phyloP scores from a whole-genome alignment of 2,113 vertebrate species.

The Labeo catla region DNA sequence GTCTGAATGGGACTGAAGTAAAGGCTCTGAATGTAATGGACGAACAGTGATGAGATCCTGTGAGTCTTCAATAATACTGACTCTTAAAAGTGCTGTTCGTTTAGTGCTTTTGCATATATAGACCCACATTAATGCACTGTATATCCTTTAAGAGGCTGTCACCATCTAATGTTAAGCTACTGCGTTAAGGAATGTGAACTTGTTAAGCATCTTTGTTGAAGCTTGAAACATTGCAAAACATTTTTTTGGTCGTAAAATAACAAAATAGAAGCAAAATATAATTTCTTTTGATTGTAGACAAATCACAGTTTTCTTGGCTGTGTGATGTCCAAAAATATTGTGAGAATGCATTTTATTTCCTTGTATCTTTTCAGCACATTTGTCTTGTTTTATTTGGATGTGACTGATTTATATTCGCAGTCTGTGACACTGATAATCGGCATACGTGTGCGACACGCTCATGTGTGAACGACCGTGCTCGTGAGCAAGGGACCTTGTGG shows the following conservation, averaged over 20 bases:
- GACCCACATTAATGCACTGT: slow-evolving; percentile 10
- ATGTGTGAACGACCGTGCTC: not conserved
- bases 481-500: not conserved
- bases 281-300: too few relatives aligned
- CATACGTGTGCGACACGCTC: not conserved
- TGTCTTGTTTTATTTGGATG: not conserved
- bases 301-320: too few relatives aligned
- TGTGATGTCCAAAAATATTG: too few relatives aligned
- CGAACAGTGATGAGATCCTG: not conserved
- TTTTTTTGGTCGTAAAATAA: too few relatives aligned
- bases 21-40: not conserved
- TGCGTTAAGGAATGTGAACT: not conserved
- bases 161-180: not conserved
- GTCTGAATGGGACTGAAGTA: not conserved
- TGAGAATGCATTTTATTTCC: too few relatives aligned
- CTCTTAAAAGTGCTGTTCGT: not conserved
- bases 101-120: not conserved
- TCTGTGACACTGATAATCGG: not conserved
- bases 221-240: not conserved
- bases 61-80: not conserved
- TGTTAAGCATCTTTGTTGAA: slow-evolving; percentile 7
- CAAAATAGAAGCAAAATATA: too few relatives aligned
- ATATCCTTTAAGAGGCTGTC: not conserved
- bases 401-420: not conserved
- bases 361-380: not conserved